phyloP scores from a whole-genome alignment of 2,888 invertebrate genomes.

The Orchesellides sinensis region DNA sequence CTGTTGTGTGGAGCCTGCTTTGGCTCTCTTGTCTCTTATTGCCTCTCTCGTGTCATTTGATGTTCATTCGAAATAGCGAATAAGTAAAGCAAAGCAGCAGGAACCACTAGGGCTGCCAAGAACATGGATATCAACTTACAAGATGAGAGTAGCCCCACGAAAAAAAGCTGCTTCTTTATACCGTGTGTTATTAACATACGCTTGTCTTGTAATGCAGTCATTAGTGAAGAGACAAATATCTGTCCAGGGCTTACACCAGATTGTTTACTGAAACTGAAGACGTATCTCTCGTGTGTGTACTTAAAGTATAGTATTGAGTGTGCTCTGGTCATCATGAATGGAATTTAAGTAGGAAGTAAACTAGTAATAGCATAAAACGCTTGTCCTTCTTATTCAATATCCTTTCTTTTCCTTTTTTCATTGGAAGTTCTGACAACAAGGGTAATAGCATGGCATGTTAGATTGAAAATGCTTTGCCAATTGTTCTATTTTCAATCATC shows the following conservation, averaged over 20 bases:
- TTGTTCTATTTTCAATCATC: no score
- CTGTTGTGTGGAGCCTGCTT: constrained; percentile 18
- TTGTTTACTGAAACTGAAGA: neutral
- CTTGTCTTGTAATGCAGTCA: neutral
- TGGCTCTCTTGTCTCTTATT: constrained; percentile 45
- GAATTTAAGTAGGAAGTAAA: no score
- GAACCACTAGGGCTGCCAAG: constrained; percentile 48
- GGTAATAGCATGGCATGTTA: no score
- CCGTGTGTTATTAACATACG: neutral
- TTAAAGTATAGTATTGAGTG: no score
- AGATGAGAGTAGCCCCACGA: constrained; percentile 35
- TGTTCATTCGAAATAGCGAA: constrained; percentile 11
- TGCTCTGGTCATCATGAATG: no score
- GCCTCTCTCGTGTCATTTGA: constrained; percentile 53
- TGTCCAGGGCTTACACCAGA: neutral
- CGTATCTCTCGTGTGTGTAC: no score
- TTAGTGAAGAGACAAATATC: neutral
- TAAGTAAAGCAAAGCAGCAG: constrained; percentile 27
- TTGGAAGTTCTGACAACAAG: no score
- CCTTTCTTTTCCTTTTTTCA: no score
- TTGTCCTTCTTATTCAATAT: no score
- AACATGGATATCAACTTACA: constrained; percentile 64
- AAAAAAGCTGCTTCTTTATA: constrained; percentile 26
- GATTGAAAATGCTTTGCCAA: no score
- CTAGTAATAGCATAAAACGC: no score